Base-by-base conservation (phyloP, 37 sponge, comb jelly and placozoan species). In the Haliclona indistincta region DNA sequence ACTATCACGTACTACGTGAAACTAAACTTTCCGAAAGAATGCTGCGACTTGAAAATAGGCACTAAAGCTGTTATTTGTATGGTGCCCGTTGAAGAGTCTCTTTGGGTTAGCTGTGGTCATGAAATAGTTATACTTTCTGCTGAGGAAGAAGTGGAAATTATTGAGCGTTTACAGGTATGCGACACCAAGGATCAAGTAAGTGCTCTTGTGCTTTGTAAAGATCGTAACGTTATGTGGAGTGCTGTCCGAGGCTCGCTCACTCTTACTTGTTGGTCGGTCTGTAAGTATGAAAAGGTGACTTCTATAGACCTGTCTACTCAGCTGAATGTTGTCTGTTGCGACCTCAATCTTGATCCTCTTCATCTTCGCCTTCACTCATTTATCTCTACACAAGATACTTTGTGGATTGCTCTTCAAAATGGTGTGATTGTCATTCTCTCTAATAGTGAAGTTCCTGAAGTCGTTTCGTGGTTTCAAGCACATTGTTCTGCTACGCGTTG, bases 101-200 rank as follows among this genome's bases (percentile, higher is more conserved):
- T 91, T 11, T 86, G 87, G 87, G 56, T 91, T 49, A 66, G 75
- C 33, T 91, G 87, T 78, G 92, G 92, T 4, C 67, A 72, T 36
- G 87, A 91, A 64, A 67, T 91, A 26, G 64, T 91, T 8, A 76
- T 81, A 11, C 63, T 91, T 34, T 70, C 40, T 74, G 79, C 84
- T 49, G 86, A 85, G 10, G 81, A 79, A 7, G 54, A 75, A 0
- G 82, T 86, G 0, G 38, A 37, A 6, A 36, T 82, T 0, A 70
- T 47, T 34, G 32, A 43, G 23, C 49, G 87, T 22, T 82, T 74
- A 80, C 36, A 56, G 5, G 87, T 64, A 25, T 86, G 84, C 58
- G 45, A 38, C 0, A 23, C 63, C 19, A 54, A 49, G 6, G 84
- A 86, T n/a, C 79, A 86, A 52, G 75, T 91, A 1, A 82, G 86